Conservation (phyloP, 1,140 invertebrate species). For the Phymorhynchus buccinoides region DNA sequence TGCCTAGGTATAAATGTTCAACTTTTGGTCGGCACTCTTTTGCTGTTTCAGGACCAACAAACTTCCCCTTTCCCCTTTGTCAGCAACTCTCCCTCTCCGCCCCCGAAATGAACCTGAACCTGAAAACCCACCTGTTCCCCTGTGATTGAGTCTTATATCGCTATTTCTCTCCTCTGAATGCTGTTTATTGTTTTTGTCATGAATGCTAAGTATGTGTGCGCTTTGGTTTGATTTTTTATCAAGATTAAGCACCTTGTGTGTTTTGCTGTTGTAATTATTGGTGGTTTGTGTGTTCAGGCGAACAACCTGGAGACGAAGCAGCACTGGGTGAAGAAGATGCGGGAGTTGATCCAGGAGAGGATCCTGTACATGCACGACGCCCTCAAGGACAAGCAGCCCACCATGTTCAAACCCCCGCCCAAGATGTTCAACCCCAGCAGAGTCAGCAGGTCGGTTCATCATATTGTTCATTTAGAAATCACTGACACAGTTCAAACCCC, state of each 20-base stretch:
- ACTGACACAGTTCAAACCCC: no score
- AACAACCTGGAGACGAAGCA: conserved; percentile 92
- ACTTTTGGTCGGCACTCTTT: no score
- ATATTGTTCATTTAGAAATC: not conserved
- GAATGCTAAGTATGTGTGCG: not conserved
- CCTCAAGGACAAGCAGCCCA: conserved; percentile 74
- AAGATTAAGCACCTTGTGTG: not conserved
- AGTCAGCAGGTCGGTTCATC: conserved; percentile 77
- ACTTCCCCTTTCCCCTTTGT: no score
- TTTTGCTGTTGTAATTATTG: not conserved
- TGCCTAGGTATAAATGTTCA: no score
- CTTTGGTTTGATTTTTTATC: no score
- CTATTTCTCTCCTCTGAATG: no score
- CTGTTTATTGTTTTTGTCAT: not conserved
- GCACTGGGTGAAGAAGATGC: conserved; percentile 93
- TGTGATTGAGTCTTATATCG: no score
- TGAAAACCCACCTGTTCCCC: no score
- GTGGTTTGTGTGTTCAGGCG: conserved; percentile 74
- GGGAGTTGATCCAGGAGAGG: conserved; percentile 95
- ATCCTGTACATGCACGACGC: conserved; percentile 87
- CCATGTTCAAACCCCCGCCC: conserved; percentile 78
- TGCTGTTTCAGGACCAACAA: no score
- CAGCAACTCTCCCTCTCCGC: no score
- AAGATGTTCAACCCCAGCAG: conserved; percentile 84
- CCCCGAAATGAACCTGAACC: no score